A percentile compares a stretch with the other conserved stretches of the same genome.
These are phyloP conservation scores for Odontomyia ornata DNA, from an alignment of 2,888 invertebrate genomes.

Conservation along the genomic window DNA sequence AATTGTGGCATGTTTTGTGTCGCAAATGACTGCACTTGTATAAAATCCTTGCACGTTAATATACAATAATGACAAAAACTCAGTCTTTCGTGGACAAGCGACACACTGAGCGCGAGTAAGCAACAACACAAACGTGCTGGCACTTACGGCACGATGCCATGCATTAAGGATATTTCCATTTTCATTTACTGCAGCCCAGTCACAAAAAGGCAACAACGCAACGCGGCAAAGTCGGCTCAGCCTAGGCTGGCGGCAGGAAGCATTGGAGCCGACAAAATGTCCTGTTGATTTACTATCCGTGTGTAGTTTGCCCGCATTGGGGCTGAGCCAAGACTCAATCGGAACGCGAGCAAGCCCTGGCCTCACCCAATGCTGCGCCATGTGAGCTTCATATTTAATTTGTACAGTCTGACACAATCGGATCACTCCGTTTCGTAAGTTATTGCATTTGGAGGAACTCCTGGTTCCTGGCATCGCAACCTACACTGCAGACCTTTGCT, in stretches of 20 bases:
- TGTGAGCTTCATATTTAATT: neutral
- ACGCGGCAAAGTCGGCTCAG: neutral
- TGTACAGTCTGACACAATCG: neutral
- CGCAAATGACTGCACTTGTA: conserved; percentile 29
- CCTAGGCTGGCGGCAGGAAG: conserved; percentile 25
- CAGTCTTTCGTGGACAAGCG: neutral
- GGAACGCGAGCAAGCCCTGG: neutral
- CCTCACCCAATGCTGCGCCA: conserved; percentile 9
- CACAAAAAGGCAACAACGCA: conserved; percentile 22
- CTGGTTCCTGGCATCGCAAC: too few relatives aligned
- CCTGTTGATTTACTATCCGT: conserved; percentile 47
- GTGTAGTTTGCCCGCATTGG: conserved; percentile 42
- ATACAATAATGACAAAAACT: neutral
- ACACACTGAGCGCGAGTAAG: neutral
- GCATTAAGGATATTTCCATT: conserved; percentile 15
- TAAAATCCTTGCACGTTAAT: conserved; percentile 33
- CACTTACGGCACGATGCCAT: neutral
- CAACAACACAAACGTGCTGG: neutral
- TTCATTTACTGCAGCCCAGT: conserved; percentile 7
- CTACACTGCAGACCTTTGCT: too few relatives aligned
- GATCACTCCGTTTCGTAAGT: neutral
- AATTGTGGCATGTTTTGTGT: neutral
- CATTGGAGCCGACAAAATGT: conserved; percentile 42
- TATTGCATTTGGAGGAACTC: too few relatives aligned
- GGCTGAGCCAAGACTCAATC: conserved; percentile 20